Evolutionary conservation across 2,888 invertebrate genomes (phyloP).

Genomic region (Drosophila yooni): DNA sequence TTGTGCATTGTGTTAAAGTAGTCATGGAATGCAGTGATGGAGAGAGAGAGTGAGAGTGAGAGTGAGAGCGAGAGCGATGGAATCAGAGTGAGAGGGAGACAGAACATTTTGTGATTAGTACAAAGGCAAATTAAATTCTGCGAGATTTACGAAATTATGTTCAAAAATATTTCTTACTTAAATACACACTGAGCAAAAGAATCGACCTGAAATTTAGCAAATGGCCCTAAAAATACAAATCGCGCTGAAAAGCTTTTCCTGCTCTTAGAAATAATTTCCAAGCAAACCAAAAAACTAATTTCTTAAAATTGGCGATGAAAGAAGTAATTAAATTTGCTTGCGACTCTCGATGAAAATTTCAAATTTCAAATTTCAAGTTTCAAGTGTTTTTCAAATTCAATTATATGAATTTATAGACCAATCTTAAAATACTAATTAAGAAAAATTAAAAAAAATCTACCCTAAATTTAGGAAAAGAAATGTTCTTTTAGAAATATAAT

Average conservation of each 20-base stretch:
- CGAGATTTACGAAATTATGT: background rate
- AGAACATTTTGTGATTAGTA: slow-evolving; percentile 43
- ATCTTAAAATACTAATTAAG: background rate
- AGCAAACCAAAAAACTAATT: background rate
- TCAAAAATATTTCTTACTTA: background rate
- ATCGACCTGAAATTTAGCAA: background rate
- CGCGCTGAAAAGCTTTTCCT: background rate
- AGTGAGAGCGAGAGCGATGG: slow-evolving; percentile 6
- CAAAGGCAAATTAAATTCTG: slow-evolving; percentile 1
- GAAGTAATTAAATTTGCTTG: too few species aligned
- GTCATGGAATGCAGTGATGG: background rate
- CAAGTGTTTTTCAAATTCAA: background rate
- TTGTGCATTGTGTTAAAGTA: slow-evolving; percentile 5
- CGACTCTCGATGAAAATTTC: background rate
- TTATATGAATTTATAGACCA: background rate
- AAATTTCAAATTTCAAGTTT: background rate
- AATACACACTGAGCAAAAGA: background rate
- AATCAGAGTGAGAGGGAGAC: slow-evolving; percentile 7
- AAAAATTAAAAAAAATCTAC: too few species aligned
- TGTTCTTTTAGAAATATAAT: background rate
- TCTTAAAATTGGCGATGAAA: background rate
- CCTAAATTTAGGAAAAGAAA: background rate
- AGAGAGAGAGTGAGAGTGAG: background rate
- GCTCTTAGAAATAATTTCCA: background rate
- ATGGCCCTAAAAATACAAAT: background rate